Evolutionary conservation across 2,888 invertebrate genomes (phyloP).

Genomic region (Plebejus anna): DNA sequence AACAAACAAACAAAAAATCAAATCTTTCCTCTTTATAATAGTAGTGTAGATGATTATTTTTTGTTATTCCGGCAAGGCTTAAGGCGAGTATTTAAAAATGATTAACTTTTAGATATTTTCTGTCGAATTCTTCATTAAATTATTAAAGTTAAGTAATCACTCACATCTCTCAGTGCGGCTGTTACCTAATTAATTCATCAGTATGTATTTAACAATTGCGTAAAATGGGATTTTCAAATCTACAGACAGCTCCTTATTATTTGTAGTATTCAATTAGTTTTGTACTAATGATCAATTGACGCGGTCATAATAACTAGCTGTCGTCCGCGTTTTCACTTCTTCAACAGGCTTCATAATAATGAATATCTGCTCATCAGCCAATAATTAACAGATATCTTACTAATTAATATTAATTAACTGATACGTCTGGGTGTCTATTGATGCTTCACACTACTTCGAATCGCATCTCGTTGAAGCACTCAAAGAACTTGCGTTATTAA

Average conservation of each 20-base stretch:
- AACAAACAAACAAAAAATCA: too few species aligned
- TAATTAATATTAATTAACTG: background rate
- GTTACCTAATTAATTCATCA: background rate
- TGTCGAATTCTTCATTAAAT: background rate
- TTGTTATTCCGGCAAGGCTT: background rate
- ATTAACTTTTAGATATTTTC: background rate
- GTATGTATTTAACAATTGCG: background rate
- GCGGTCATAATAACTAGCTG: background rate
- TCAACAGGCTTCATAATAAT: background rate
- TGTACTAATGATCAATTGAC: background rate
- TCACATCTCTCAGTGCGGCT: background rate
- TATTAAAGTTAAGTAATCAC: too few species aligned
- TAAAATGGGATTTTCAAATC: too few species aligned
- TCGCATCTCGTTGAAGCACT: background rate
- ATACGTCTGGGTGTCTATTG: too few species aligned
- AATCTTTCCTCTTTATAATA: too few species aligned
- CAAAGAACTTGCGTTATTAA: background rate
- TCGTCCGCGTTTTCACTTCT: background rate
- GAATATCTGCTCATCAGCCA: background rate
- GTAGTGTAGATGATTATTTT: background rate
- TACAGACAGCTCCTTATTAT: background rate
- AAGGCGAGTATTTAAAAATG: too few species aligned
- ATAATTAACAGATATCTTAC: background rate
- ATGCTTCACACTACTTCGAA: too few species aligned
- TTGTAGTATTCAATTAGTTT: background rate